phyloP scores from a whole-genome alignment of 2,888 invertebrate species.

The Pandemis corylana region DNA sequence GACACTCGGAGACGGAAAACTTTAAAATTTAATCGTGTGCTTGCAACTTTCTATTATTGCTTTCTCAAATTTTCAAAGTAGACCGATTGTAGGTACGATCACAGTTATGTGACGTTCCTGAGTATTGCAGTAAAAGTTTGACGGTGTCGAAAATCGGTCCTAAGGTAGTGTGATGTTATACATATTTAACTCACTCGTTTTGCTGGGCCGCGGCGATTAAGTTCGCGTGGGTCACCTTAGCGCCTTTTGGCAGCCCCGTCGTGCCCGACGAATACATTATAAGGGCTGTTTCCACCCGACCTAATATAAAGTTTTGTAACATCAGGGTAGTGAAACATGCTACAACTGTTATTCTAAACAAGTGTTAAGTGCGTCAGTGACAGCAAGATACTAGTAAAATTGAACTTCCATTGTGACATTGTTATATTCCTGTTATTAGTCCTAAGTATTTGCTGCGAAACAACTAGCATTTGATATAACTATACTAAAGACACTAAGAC shows the following conservation, averaged over 20 bases:
- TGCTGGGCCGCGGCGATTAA: conserved; percentile 59
- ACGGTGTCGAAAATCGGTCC: too few species aligned
- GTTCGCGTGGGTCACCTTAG: conserved; percentile 66
- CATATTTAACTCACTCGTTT: conserved; percentile 57
- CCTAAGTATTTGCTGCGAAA: too few species aligned
- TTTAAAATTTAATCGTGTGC: too few species aligned
- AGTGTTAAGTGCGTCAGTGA: background rate
- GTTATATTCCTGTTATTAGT: too few species aligned
- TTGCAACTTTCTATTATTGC: background rate
- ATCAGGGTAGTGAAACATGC: background rate
- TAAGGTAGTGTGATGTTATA: conserved; percentile 7
- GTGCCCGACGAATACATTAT: conserved; percentile 75
- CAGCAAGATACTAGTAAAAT: too few species aligned
- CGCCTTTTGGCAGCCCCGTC: conserved; percentile 72
- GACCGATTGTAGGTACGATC: background rate
- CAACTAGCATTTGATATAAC: too few species aligned
- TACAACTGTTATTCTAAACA: background rate
- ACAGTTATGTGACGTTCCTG: background rate
- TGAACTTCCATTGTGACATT: too few species aligned
- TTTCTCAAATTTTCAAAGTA: background rate
- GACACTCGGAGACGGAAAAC: too few species aligned
- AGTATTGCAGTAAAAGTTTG: background rate
- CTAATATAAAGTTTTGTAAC: conserved; percentile 48
- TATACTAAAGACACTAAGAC: too few species aligned
- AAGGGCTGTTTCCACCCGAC: conserved; percentile 55